Evolutionary conservation across 1,140 invertebrate genomes (phyloP), one percentile per base, ranked within the genome.

Genomic region (Drosophila tani): DNA sequence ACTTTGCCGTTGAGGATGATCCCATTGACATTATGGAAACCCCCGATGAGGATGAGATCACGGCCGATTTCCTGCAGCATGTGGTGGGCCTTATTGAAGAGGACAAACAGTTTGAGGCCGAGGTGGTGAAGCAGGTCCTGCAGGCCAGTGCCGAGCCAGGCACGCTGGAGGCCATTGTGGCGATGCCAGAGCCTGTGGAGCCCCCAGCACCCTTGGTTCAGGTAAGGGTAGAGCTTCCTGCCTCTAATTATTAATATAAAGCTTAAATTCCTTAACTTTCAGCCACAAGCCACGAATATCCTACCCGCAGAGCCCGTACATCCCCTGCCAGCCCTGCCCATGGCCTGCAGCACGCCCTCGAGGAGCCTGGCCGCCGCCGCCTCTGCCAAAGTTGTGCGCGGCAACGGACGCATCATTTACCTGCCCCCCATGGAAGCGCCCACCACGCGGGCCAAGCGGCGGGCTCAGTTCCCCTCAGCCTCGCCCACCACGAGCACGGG

Each of bases 391-490:
- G 95, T 96, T 82, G 94, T 96, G 7, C 86, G 95, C 35, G 94
- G 95, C 7, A 95, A 96, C 88, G 96, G 96, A 8, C 93, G 96
- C 45, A 93, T 97, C 19, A 96, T 97, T 56, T 96, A 95, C 7
- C 92, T 97, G 64, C 96, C 96, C 17, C 96, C 96, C 2, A 96
- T 97, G 46, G 96, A 97, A 93, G 95, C 96, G 29, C 96, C 96
- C n/a, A 95, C 95, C 11, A 96, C 96, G 2, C 91, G 95, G 56
- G 94, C 87, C 64, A 94, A 90, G 79, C 92, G 88, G 46, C 81
- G 92, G 5, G 92, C 92, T 9, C 87, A 92, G 60, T 75, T 75
- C 50, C 64, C 83, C 8, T 15, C 76, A 12, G 15, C 14, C 14
- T 43, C 65, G 5, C 46, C 74, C 27, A 46, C 63, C 0, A 38